Percentiles rank a stretch among this genome's conserved stretches.
These are phyloP conservation scores for Brachypterus glaber DNA, from an alignment of 2,888 invertebrate genomes.

Conservation along the genomic window DNA sequence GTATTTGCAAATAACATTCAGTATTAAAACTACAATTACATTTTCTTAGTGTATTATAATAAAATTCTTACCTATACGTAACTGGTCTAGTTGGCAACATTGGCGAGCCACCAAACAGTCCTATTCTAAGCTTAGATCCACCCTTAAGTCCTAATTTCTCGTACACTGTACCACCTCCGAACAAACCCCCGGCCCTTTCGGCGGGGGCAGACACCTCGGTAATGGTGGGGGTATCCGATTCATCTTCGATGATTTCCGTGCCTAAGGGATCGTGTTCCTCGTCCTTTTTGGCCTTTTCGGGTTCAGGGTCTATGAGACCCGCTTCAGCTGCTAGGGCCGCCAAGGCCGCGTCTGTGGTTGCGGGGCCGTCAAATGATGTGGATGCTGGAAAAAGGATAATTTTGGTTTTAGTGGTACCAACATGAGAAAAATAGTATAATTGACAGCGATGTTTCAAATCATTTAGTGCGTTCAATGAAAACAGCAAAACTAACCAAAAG, in stretches of 20 bases:
- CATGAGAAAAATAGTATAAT: no score
- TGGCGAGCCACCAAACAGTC: slow-evolving; percentile 23
- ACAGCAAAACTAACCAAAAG: no score
- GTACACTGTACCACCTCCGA: slow-evolving; percentile 34
- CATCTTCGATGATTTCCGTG: slow-evolving; percentile 17
- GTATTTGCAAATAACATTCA: no score
- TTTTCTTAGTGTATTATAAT: no score
- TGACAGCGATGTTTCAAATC: no score
- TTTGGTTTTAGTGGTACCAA: no score
- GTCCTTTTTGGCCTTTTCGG: slow-evolving; percentile 23
- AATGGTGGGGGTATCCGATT: slow-evolving; percentile 11
- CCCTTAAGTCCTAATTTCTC: slow-evolving; percentile 37
- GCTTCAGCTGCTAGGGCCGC: slow-evolving; percentile 55
- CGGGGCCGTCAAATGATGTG: slow-evolving; percentile 48
- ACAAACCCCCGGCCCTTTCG: slow-evolving; percentile 27
- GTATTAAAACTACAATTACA: no score
- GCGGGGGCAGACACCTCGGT: slow-evolving; percentile 9
- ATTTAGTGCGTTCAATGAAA: no score
- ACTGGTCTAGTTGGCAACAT: slow-evolving; percentile 22
- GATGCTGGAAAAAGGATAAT: slow-evolving; percentile 34
- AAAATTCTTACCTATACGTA: no score
- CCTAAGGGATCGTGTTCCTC: slow-evolving; percentile 15
- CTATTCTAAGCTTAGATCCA: slow-evolving; percentile 22
- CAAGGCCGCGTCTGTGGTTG: slow-evolving; percentile 52
- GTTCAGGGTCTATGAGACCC: slow-evolving; percentile 47